Evolutionary conservation across 2,113 vertebrate species (phyloP).

Genomic region (Callipepla californica): DNA sequence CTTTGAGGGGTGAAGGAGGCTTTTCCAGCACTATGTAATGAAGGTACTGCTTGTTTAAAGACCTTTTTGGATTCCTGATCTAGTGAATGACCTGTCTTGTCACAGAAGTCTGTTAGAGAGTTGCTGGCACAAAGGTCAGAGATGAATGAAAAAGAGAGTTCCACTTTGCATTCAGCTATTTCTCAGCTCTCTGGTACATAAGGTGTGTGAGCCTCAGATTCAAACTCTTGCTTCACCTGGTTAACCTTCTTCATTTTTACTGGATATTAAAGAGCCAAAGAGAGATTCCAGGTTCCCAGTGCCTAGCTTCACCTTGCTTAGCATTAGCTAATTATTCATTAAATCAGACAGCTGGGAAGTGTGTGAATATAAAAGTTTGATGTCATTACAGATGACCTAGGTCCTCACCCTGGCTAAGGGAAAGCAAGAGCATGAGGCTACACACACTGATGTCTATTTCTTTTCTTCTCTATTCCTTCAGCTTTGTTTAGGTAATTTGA

Average conservation of each 20-base stretch:
- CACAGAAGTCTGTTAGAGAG: background rate
- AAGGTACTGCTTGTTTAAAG: background rate
- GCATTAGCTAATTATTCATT: background rate
- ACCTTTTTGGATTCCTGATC: background rate
- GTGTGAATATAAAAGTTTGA: background rate
- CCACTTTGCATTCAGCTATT: background rate
- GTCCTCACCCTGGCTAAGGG: background rate
- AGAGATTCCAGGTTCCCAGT: background rate
- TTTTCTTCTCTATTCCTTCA: background rate
- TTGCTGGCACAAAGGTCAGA: background rate
- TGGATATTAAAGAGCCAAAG: background rate
- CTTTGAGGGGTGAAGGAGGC: accelerated
- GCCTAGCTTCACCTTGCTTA: background rate
- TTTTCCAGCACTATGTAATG: background rate
- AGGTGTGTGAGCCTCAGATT: background rate
- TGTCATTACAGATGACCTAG: background rate
- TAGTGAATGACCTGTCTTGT: background rate
- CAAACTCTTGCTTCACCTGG: background rate
- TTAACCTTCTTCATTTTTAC: background rate
- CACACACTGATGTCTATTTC: background rate
- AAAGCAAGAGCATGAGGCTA: background rate
- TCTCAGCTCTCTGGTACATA: background rate
- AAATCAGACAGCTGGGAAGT: background rate
- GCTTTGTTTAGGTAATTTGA: background rate
- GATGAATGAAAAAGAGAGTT: background rate